Conservation (phyloP, 2,888 invertebrate genomes). For the Automeris io region DNA sequence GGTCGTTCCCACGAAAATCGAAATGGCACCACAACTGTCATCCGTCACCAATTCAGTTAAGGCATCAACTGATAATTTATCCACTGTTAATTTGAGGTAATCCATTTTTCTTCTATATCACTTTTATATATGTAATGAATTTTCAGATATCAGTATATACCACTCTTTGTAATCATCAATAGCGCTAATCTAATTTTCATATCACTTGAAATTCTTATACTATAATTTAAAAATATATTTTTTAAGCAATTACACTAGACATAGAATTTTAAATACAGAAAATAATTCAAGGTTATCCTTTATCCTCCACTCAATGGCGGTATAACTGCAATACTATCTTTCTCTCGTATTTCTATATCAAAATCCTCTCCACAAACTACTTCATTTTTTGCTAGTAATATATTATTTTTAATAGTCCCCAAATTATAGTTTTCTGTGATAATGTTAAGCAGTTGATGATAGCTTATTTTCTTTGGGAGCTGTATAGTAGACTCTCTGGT, state of each 20-base stretch:
- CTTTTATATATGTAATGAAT: background rate
- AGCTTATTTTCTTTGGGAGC: constrained; percentile 71
- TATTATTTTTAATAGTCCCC: constrained; percentile 79
- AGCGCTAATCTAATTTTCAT: background rate
- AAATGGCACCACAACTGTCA: constrained; percentile 90
- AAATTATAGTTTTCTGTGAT: constrained; percentile 81
- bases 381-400: constrained; percentile 91
- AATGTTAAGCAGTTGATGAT: constrained; percentile 75
- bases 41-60: constrained; percentile 81
- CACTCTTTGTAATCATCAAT: background rate
- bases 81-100: constrained; percentile 80
- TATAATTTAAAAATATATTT: no score
- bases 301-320: constrained; percentile 96
- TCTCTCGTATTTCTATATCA: constrained; percentile 76
- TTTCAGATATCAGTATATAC: background rate
- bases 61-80: constrained; percentile 81
- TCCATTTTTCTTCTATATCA: constrained; percentile 74
- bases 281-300: constrained; percentile 19
- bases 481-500: constrained; percentile 71
- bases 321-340: constrained; percentile 93
- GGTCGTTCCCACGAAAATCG: constrained; percentile 93
- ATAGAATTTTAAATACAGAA: background rate
- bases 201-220: no score
- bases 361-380: constrained; percentile 80
- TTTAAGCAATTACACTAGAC: no score